These are phyloP conservation scores for Apamea sordens DNA, from an alignment of 2,888 invertebrate genomes.

Conservation along the genomic window DNA sequence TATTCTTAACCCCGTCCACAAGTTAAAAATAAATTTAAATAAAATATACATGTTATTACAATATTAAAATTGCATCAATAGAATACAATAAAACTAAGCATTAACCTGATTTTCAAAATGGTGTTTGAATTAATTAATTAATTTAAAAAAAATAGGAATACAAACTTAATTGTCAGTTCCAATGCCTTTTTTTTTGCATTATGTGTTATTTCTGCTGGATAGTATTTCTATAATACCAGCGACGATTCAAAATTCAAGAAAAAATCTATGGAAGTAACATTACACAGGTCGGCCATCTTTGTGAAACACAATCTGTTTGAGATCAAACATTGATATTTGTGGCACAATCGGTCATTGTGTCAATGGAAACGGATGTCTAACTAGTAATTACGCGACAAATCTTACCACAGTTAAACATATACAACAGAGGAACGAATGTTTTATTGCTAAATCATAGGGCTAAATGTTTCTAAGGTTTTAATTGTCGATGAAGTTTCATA, in stretches of 20 bases:
- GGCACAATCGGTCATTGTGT: constrained; percentile 52
- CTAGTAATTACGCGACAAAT: constrained; percentile 65
- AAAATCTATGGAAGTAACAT: constrained; percentile 28
- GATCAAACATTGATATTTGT: constrained; percentile 72
- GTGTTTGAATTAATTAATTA: too few species aligned
- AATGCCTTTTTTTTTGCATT: not conserved
- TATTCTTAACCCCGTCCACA: too few species aligned
- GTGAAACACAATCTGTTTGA: constrained; percentile 76
- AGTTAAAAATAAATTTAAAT: too few species aligned
- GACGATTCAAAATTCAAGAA: not conserved
- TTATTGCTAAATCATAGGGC: not conserved
- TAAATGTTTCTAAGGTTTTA: not conserved
- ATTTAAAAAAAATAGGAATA: too few species aligned
- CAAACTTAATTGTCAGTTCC: not conserved
- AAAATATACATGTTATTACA: too few species aligned
- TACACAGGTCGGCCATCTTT: constrained; percentile 66
- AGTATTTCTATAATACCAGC: constrained; percentile 17
- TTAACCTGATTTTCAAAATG: too few species aligned
- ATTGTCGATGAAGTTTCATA: not conserved
- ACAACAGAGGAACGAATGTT: not conserved
- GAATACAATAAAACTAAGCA: too few species aligned
- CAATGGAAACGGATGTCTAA: constrained; percentile 60
- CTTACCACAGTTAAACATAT: constrained; percentile 33
- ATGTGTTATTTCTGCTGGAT: not conserved
- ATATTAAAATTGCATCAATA: too few species aligned